These are phyloP conservation scores for Creontiades dilutus DNA, from an alignment of 2,888 invertebrate genomes.

Conservation along the genomic window DNA sequence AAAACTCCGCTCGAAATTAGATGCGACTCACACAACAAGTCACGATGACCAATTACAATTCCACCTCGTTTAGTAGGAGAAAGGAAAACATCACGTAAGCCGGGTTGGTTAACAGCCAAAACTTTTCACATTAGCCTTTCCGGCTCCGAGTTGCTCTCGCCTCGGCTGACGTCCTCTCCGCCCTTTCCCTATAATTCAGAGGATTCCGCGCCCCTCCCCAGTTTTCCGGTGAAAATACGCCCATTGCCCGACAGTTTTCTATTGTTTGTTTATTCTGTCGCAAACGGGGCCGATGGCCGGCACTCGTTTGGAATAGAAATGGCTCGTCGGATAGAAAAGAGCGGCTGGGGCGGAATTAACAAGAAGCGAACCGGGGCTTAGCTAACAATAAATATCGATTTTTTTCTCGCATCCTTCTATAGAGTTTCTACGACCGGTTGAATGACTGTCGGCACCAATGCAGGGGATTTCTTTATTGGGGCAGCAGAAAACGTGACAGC, in stretches of 20 bases:
- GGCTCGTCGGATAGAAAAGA: constrained; percentile 14
- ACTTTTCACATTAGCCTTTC: constrained; percentile 36
- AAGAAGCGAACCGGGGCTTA: constrained; percentile 15
- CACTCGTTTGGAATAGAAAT: constrained; percentile 10
- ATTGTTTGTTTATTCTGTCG: constrained; percentile 39
- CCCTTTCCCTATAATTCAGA: not conserved
- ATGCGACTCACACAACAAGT: not conserved
- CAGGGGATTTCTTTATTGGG: no score
- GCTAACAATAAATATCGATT: constrained; percentile 8
- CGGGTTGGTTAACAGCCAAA: constrained; percentile 34
- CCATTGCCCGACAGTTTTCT: not conserved
- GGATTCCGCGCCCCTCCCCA: not conserved
- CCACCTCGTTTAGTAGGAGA: constrained; percentile 8
- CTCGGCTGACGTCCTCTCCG: not conserved
- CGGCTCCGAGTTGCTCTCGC: not conserved
- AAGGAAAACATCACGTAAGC: constrained; percentile 25
- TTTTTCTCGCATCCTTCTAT: not conserved
- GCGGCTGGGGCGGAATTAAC: constrained; percentile 20
- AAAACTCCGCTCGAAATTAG: no score
- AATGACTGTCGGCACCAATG: not conserved
- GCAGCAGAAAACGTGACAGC: no score
- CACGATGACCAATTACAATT: constrained; percentile 10
- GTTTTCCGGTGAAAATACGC: not conserved
- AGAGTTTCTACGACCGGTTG: constrained; percentile 25
- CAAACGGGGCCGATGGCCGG: constrained; percentile 19